phyloP scores from a whole-genome alignment of 2,888 invertebrate species.

The Caradrina kadenii region DNA sequence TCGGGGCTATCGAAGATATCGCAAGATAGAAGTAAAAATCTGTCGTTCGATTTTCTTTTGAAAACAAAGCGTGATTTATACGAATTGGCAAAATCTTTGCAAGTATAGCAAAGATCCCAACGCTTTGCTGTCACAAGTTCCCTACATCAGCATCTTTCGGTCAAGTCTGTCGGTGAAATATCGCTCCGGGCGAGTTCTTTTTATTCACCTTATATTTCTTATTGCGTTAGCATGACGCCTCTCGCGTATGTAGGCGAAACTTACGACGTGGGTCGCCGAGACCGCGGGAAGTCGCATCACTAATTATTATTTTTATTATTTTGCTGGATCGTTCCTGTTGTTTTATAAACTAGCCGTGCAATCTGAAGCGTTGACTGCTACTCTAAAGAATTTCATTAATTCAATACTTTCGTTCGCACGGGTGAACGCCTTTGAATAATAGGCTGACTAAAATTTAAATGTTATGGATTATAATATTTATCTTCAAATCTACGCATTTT shows the following conservation, averaged over 20 bases:
- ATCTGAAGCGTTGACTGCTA: conserved; percentile 43
- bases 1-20: conserved; percentile 9
- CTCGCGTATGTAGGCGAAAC: conserved; percentile 76
- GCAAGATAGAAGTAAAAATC: conserved; percentile 5
- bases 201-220: conserved; percentile 77
- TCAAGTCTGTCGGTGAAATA: conserved; percentile 78
- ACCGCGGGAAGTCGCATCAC: conserved; percentile 75
- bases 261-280: conserved; percentile 71
- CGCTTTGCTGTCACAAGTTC: conserved; percentile 69
- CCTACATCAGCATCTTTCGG: conserved; percentile 78
- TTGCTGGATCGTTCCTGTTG: conserved; percentile 41
- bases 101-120: conserved; percentile 53
- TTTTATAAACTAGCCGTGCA: conserved; percentile 47
- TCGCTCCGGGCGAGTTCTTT: conserved; percentile 73
- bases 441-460: conserved; percentile 42
- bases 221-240: conserved; percentile 76
- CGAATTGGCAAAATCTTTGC: conserved; percentile 28
- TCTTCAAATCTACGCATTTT: conserved; percentile 66
- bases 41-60: conserved; percentile 11
- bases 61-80: conserved; percentile 10
- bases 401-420: conserved; percentile 40
- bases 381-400: conserved; percentile 48
- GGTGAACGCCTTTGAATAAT: conserved; percentile 49
- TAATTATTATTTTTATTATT: conserved; percentile 78
- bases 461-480: conserved; percentile 53